Percentiles rank a stretch among this genome's conserved stretches.
Evolutionary conservation across 2,113 vertebrate genomes (phyloP).

Genomic region (Pelusios castaneus): DNA sequence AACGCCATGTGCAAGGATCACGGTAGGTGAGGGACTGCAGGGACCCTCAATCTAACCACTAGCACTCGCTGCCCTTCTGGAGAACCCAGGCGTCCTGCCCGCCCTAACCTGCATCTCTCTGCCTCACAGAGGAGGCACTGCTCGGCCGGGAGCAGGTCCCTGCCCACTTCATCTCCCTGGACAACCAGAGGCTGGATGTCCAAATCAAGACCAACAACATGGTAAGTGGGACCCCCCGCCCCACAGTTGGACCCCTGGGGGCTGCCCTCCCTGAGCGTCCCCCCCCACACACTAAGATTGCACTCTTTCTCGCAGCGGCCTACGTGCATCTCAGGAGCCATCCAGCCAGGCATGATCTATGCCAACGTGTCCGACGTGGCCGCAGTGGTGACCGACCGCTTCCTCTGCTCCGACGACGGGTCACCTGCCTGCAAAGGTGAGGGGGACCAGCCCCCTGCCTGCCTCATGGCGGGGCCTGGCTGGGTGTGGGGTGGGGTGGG

Average conservation of each 20-base stretch:
- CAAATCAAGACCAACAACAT: constrained; percentile 49
- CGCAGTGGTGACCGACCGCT: constrained; percentile 80
- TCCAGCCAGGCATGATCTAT: constrained; percentile 33
- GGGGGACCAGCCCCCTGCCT: not conserved
- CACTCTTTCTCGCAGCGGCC: constrained; percentile 9
- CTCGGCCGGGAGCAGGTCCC: constrained; percentile 34
- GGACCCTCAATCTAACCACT: no score
- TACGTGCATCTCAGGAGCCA: not conserved
- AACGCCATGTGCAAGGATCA: constrained; percentile 54
- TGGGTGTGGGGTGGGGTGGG: not conserved
- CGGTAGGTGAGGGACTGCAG: not conserved
- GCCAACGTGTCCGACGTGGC: constrained; percentile 56
- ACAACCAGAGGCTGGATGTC: constrained; percentile 28
- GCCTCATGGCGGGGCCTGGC: not conserved
- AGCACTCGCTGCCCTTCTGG: no score
- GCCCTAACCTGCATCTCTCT: not conserved
- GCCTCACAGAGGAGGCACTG: constrained; percentile 42
- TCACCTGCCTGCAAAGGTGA: constrained; percentile 79
- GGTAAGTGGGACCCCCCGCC: constrained; percentile 20
- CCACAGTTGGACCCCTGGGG: not conserved
- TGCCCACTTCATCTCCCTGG: constrained; percentile 64
- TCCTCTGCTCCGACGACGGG: constrained; percentile 81
- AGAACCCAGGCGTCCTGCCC: not conserved
- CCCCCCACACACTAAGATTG: not conserved
- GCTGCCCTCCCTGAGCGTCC: not conserved